phyloP scores from a whole-genome alignment of 2,113 vertebrate genomes.

The Bungarus multicinctus region DNA sequence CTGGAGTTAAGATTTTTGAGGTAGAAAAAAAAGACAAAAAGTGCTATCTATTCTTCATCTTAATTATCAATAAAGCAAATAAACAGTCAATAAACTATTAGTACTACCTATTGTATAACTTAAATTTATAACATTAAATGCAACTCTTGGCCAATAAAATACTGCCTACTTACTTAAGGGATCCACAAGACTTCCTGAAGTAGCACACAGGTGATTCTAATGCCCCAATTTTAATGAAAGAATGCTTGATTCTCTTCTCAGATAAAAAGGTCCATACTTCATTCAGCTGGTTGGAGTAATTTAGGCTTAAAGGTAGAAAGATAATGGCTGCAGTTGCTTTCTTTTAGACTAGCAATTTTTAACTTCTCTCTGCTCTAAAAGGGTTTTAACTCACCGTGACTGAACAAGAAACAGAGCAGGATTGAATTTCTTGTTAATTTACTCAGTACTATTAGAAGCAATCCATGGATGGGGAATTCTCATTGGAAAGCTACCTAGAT shows the following conservation, averaged over 20 bases:
- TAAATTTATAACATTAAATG: neutral
- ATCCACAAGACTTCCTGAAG: neutral
- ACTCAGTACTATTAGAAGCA: too few relatives aligned
- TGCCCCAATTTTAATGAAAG: neutral
- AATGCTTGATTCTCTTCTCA: neutral
- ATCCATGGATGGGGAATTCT: neutral
- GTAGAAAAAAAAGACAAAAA: neutral
- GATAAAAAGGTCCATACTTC: too few relatives aligned
- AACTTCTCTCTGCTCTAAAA: neutral
- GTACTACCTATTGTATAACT: neutral
- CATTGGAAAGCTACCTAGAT: conserved; percentile 78
- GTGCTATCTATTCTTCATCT: neutral
- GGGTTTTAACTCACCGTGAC: accelerated
- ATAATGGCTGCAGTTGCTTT: neutral
- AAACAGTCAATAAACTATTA: neutral
- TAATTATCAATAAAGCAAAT: neutral
- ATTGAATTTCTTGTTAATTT: neutral
- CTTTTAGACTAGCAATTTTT: neutral
- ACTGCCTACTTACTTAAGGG: neutral
- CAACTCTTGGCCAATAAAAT: neutral
- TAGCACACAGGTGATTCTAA: neutral
- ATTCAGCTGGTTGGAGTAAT: neutral
- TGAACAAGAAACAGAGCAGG: neutral
- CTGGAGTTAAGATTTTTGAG: neutral
- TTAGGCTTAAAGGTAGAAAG: neutral